Evolutionary conservation across 2,888 invertebrate species (phyloP).

Genomic region (Enchytraeus crypticus): DNA sequence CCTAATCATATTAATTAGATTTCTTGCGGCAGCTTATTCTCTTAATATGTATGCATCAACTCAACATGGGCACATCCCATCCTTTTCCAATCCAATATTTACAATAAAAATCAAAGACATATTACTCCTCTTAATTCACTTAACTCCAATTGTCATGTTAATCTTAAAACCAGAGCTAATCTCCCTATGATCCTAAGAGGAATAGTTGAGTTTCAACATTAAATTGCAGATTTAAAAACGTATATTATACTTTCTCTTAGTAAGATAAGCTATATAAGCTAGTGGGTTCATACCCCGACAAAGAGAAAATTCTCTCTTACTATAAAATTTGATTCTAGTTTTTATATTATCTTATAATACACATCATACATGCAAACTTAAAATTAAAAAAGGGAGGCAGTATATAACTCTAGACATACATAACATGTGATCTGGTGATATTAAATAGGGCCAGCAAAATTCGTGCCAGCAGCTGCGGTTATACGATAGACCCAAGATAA

Average conservation of each 20-base stretch:
- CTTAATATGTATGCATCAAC: slow-evolving; percentile 59
- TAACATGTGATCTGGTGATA: slow-evolving; percentile 9
- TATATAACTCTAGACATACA: slow-evolving; percentile 10
- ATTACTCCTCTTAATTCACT: slow-evolving; percentile 10
- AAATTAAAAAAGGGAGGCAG: slow-evolving; percentile 9
- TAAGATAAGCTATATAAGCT: slow-evolving; percentile 27
- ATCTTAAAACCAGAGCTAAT: slow-evolving; percentile 15
- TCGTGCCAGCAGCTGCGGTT: slow-evolving; percentile 37
- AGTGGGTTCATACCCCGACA: slow-evolving; percentile 28
- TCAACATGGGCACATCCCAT: slow-evolving; percentile 54
- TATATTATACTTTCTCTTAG: slow-evolving; percentile 18
- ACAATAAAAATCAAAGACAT: slow-evolving; percentile 2
- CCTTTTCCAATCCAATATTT: background rate
- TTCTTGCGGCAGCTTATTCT: slow-evolving; percentile 61
- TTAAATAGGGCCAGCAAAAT: slow-evolving; percentile 18
- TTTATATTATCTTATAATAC: slow-evolving; percentile 3
- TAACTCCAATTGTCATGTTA: slow-evolving; percentile 13
- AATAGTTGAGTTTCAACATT: slow-evolving; percentile 28
- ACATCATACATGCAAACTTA: slow-evolving; percentile 9
- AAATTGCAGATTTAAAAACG: slow-evolving; percentile 27
- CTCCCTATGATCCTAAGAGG: slow-evolving; percentile 11
- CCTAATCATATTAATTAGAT: slow-evolving; percentile 56
- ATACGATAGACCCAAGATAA: slow-evolving; percentile 27
- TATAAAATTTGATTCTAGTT: slow-evolving; percentile 24
- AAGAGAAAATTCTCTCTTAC: slow-evolving; percentile 15